Base-by-base conservation (phyloP, 2,888 invertebrate species). In the Eueremaeus valkanovi region DNA sequence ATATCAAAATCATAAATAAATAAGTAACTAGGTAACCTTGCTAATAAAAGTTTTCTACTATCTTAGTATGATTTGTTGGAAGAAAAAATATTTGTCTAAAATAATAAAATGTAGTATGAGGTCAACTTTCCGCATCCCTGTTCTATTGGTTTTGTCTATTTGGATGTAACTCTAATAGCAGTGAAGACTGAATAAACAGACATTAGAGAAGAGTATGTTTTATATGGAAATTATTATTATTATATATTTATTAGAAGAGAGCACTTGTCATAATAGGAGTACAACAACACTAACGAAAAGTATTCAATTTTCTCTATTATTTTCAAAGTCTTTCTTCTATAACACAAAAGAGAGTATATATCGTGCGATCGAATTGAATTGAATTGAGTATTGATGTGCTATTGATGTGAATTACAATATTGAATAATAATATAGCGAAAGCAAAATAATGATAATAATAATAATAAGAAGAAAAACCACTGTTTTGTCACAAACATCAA, bases 371-470 rank as follows among this genome's bases (percentile, higher is more conserved):
- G 55, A 73, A 55, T 36, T 36, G 21, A 33, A 73, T 73, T 73
- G 55, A 55, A 73, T 73, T 73, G 73, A 55, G 24, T 49, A 73
- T 51, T 73, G 55, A 31, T 40, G 36, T 70, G 40, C 24, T 49
- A 73, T 51, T 73, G 55, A 31, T 40, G 36, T 70, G 40, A 27
- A 49, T 70, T 33, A 70, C 27, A 45, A 70, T 70, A 70, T 40
- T 68, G 33, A 42, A 72, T 55, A 73, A 73, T 73, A 73, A 51
- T 55, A 73, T 45, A 73, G 27, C 13, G 36, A 73, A 55, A 72
- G 31, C 18, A 27, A 72, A 72, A 72, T 49, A 72, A 49, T 51
- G 33, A 73, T 29, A 55, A 51, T 55, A 49, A 49, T 55, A 51
- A 49, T 29, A 55, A 51, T 55, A 49, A 49, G 36, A 51, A 49